phyloP scores from a whole-genome alignment of 2,797 vertebrate species.

The Iguana delicatissima region DNA sequence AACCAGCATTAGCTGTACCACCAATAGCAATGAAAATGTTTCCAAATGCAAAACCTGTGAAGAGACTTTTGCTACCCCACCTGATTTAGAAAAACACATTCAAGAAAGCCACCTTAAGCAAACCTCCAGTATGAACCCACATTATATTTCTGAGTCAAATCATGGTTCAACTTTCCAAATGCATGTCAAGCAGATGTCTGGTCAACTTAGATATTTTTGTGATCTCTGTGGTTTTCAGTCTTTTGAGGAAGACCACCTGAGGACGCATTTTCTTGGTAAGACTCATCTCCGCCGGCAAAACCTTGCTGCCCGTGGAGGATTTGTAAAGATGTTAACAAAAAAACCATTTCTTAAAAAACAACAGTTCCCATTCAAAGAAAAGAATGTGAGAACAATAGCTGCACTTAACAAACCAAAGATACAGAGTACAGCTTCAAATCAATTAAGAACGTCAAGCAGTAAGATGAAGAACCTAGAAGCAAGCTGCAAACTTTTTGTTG shows the following conservation, averaged over 20 bases:
- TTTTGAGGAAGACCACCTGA: slow-evolving; percentile 72
- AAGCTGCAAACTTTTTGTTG: slow-evolving; percentile 60
- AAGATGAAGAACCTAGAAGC: slow-evolving; percentile 48
- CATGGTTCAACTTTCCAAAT: slow-evolving; percentile 17
- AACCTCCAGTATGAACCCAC: slow-evolving; percentile 58
- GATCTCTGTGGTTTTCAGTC: slow-evolving; percentile 81
- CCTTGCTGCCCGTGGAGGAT: slow-evolving; percentile 77
- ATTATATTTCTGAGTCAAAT: slow-evolving; percentile 56
- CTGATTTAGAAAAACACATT: slow-evolving; percentile 63
- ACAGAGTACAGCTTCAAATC: slow-evolving; percentile 59
- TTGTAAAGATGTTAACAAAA: slow-evolving; percentile 75
- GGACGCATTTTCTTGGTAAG: slow-evolving; percentile 79
- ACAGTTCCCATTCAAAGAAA: slow-evolving; percentile 54
- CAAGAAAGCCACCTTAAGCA: slow-evolving; percentile 48
- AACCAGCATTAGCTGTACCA: slow-evolving; percentile 29
- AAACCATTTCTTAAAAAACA: slow-evolving; percentile 69
- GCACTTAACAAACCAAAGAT: slow-evolving; percentile 59
- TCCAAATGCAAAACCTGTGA: slow-evolving; percentile 49
- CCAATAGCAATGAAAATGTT: slow-evolving; percentile 24
- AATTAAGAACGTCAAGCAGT: slow-evolving; percentile 42
- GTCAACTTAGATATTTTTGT: slow-evolving; percentile 74
- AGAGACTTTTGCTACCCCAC: slow-evolving; percentile 56
- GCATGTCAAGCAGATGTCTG: slow-evolving; percentile 48
- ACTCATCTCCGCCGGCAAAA: slow-evolving; percentile 81
- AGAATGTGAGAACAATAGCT: slow-evolving; percentile 57